These are phyloP conservation scores for Nibea coibor DNA, from an alignment of 2,113 vertebrate species.

Conservation along the genomic window DNA sequence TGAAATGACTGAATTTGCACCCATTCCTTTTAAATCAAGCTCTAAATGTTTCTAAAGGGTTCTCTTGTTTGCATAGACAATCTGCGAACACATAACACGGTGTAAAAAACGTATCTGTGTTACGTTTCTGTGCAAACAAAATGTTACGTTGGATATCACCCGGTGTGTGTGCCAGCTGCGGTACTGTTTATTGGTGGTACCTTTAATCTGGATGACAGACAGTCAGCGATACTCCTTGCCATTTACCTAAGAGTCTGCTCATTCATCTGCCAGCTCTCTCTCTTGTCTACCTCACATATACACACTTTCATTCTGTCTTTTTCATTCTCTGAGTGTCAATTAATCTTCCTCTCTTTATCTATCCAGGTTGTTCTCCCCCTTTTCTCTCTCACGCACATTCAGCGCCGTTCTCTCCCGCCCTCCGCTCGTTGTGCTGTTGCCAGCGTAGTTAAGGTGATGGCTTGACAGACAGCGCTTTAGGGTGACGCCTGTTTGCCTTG, in stretches of 20 bases:
- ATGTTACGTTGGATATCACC: neutral
- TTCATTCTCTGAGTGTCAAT: constrained; percentile 71
- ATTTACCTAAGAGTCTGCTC: constrained; percentile 72
- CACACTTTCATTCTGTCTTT: constrained; percentile 62
- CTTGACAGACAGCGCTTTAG: constrained; percentile 77
- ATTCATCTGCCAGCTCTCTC: constrained; percentile 59
- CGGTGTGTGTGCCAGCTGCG: constrained; percentile 31
- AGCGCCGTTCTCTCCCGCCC: constrained; percentile 32
- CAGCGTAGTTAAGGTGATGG: constrained; percentile 77
- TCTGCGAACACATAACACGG: constrained; percentile 4
- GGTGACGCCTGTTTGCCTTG: constrained; percentile 77
- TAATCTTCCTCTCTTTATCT: constrained; percentile 66
- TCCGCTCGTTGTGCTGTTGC: constrained; percentile 53
- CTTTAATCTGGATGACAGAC: constrained; percentile 62
- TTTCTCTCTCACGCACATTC: constrained; percentile 36
- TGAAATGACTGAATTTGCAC: no score
- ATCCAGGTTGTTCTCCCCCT: constrained; percentile 35
- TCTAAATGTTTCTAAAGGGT: no score
- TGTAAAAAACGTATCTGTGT: neutral
- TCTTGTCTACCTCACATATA: constrained; percentile 37
- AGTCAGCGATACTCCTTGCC: constrained; percentile 54
- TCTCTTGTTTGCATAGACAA: neutral
- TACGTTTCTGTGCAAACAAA: constrained; percentile 1
- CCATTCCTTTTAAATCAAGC: no score
- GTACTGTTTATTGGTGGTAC: constrained; percentile 36